Percentiles rank a stretch among this genome's conserved stretches.
Evolutionary conservation across 2,797 vertebrate genomes (phyloP).

Genomic region (Hozukius guyotensis): DNA sequence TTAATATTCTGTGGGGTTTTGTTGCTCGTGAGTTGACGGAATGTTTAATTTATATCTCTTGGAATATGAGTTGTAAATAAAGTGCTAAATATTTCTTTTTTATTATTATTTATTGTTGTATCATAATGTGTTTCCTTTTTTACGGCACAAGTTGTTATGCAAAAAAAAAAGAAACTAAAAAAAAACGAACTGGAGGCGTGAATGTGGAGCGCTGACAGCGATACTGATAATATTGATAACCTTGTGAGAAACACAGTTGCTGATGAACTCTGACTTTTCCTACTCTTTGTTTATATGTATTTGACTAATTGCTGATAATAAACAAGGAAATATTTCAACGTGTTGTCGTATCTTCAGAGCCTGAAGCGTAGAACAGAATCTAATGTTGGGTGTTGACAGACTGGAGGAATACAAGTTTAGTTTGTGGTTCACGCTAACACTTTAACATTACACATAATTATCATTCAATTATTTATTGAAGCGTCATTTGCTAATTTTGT

Average conservation of each 20-base stretch:
- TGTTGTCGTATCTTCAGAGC: not conserved
- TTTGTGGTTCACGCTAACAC: not conserved
- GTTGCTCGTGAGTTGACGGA: conserved; percentile 82
- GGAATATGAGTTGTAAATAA: conserved; percentile 91
- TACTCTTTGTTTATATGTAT: conserved; percentile 94
- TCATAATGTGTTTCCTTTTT: conserved; percentile 86
- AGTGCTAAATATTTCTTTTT: conserved; percentile 84
- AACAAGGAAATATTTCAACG: conserved; percentile 70
- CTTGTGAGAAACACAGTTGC: conserved; percentile 81
- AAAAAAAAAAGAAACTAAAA: conserved; percentile 70
- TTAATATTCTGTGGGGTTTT: conserved; percentile 63
- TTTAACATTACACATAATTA: not conserved
- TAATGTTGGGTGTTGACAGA: not conserved
- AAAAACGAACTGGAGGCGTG: conserved; percentile 73
- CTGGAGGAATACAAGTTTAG: not conserved
- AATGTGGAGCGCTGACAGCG: conserved; percentile 68
- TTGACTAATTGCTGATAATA: conserved; percentile 93
- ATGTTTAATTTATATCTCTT: conserved; percentile 86
- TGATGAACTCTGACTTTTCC: conserved; percentile 85
- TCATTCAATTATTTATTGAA: too few species aligned
- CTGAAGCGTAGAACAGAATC: not conserved
- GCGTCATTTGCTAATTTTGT: too few species aligned
- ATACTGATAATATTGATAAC: conserved; percentile 80
- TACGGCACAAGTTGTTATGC: conserved; percentile 88
- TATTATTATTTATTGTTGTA: conserved; percentile 85